phyloP scores from a whole-genome alignment of 2,113 vertebrate species.

The Sterrhoptilus dennistouni region DNA sequence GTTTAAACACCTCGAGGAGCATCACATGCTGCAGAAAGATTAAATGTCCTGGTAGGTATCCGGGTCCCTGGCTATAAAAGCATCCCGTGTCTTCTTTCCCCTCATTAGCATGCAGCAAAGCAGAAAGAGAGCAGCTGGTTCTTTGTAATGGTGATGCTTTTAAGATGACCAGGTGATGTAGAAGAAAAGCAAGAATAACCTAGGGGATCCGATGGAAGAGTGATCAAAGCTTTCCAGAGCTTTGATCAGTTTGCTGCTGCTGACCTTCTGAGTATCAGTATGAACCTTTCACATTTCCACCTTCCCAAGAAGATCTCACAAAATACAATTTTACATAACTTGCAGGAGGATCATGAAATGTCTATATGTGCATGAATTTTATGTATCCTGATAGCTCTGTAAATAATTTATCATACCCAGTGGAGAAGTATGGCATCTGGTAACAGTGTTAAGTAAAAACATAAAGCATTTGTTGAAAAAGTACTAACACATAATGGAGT shows the following conservation, averaged over 20 bases:
- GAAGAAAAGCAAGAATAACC: neutral
- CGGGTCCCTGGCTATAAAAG: neutral
- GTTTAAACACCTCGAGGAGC: neutral
- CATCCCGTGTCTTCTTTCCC: neutral
- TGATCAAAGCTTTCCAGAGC: neutral
- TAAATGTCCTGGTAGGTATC: neutral
- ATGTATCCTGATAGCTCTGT: neutral
- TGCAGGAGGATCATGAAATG: neutral
- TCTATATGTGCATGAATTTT: neutral
- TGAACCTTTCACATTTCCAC: neutral
- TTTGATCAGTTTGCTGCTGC: neutral
- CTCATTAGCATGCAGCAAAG: neutral
- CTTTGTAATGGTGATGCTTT: neutral
- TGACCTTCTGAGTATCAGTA: neutral
- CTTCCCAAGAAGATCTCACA: neutral
- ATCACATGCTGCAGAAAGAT: neutral
- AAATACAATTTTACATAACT: neutral
- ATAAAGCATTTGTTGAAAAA: slow-evolving; percentile 18
- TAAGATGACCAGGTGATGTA: neutral
- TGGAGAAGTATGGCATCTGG: neutral
- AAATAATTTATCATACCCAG: neutral
- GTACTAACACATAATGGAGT: neutral
- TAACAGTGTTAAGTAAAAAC: neutral
- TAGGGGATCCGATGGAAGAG: neutral
- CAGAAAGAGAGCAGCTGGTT: neutral